These are phyloP conservation scores for Ditula angustiorana DNA, from an alignment of 2,888 invertebrate species.

Conservation along the genomic window DNA sequence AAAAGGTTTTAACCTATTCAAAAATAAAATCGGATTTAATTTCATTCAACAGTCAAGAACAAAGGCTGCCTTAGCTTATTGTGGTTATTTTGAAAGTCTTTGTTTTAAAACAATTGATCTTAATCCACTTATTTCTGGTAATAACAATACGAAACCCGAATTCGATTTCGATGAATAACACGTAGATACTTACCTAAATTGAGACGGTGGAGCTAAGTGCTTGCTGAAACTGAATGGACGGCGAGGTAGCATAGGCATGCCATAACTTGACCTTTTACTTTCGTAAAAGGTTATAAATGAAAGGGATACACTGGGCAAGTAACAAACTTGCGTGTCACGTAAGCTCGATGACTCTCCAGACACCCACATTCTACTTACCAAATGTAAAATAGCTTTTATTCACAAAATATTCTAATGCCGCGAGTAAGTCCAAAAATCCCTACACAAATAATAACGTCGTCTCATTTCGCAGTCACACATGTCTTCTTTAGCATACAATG, in stretches of 20 bases:
- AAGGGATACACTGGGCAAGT: conserved; percentile 16
- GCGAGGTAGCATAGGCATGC: conserved; percentile 3
- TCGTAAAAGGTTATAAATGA: conserved; percentile 31
- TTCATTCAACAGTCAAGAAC: background rate
- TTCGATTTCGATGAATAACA: background rate
- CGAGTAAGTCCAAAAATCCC: background rate
- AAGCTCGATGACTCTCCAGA: conserved; percentile 19
- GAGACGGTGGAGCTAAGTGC: background rate
- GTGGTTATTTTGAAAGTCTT: background rate
- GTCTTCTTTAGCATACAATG: no score
- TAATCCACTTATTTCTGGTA: background rate
- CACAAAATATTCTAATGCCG: background rate
- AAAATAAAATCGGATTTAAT: background rate
- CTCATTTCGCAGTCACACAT: no score
- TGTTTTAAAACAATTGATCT: background rate
- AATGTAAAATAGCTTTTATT: background rate
- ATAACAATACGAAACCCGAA: background rate
- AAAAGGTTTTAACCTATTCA: background rate
- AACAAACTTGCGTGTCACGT: conserved; percentile 32
- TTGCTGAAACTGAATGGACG: conserved; percentile 8
- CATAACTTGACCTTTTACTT: conserved; percentile 28
- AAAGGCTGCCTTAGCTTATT: background rate
- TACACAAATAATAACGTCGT: no score
- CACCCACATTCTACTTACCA: conserved; percentile 6
- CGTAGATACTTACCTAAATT: no score